Conservation (phyloP, 2,888 invertebrate genomes). For the Leptarthrus brevirostris region DNA sequence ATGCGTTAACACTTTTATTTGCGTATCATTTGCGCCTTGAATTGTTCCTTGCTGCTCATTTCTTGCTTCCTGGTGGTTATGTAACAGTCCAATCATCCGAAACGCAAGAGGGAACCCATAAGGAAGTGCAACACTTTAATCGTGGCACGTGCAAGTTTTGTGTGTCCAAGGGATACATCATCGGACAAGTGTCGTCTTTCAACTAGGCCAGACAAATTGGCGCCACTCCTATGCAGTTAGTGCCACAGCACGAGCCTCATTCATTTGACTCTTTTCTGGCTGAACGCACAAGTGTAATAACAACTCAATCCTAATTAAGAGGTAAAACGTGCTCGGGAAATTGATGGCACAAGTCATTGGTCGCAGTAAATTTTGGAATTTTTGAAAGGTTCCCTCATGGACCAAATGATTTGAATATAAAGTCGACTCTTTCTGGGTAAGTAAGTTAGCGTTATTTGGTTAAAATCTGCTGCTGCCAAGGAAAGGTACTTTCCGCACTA, state of each 20-base stretch:
- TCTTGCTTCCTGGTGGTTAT: conserved; percentile 2
- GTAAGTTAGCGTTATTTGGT: too few relatives aligned
- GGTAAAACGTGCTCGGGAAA: conserved; percentile 21
- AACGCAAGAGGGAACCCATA: not conserved
- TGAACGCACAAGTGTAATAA: conserved; percentile 3
- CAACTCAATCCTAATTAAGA: conserved; percentile 26
- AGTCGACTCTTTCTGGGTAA: too few relatives aligned
- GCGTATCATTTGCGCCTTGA: conserved; percentile 51
- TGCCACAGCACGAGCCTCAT: not conserved
- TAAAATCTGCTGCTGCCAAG: too few relatives aligned
- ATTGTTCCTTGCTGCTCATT: not conserved
- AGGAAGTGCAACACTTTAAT: conserved; percentile 13
- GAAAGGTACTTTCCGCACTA: too few relatives aligned
- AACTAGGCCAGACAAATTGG: not conserved
- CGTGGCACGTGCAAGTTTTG: conserved; percentile 31
- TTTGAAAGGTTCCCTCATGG: not conserved
- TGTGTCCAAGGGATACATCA: conserved; percentile 5
- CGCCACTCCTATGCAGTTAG: not conserved
- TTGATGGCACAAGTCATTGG: conserved; percentile 14
- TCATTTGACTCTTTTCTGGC: not conserved
- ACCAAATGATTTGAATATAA: not conserved
- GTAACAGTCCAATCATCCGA: conserved; percentile 8
- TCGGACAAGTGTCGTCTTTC: not conserved
- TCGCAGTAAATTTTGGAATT: not conserved
- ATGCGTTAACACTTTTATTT: conserved; percentile 51